Percentiles rank a stretch among this genome's conserved stretches.
phyloP scores from a whole-genome alignment of 2,113 vertebrate genomes.

The Oceanites oceanicus region DNA sequence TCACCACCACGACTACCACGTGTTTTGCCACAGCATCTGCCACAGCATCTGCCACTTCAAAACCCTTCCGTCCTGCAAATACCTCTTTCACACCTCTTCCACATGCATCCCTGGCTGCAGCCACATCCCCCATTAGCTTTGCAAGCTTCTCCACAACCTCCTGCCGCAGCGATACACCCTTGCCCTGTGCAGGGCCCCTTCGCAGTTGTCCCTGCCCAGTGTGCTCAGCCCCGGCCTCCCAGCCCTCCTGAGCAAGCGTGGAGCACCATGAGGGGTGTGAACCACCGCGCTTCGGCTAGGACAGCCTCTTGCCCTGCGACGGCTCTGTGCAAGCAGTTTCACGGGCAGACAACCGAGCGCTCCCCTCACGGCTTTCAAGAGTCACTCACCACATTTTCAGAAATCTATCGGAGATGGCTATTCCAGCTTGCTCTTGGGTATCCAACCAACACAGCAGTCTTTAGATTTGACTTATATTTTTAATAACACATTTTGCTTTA shows the following conservation, averaged over 20 bases:
- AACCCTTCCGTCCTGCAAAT: neutral
- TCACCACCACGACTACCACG: neutral
- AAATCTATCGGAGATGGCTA: neutral
- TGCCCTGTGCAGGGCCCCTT: neutral
- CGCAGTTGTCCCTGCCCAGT: neutral
- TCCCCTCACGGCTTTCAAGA: neutral
- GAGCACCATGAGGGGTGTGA: fast-evolving
- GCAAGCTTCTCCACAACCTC: neutral
- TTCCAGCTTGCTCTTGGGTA: neutral
- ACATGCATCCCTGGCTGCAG: neutral
- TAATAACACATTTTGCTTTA: neutral
- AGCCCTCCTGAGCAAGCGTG: fast-evolving
- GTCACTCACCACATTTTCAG: fast-evolving
- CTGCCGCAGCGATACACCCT: fast-evolving
- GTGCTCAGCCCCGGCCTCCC: fast-evolving
- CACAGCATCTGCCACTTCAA: neutral
- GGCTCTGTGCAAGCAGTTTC: fast-evolving
- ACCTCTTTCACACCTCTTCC: neutral
- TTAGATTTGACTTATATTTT: neutral
- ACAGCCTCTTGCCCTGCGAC: fast-evolving
- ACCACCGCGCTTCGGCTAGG: fast-evolving
- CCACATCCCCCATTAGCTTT: neutral
- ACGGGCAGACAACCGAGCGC: fast-evolving
- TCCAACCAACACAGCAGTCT: neutral
- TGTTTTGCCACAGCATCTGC: too few species aligned